These are phyloP conservation scores for Linnaemya tessellans DNA, from an alignment of 2,888 invertebrate genomes.

Conservation along the genomic window DNA sequence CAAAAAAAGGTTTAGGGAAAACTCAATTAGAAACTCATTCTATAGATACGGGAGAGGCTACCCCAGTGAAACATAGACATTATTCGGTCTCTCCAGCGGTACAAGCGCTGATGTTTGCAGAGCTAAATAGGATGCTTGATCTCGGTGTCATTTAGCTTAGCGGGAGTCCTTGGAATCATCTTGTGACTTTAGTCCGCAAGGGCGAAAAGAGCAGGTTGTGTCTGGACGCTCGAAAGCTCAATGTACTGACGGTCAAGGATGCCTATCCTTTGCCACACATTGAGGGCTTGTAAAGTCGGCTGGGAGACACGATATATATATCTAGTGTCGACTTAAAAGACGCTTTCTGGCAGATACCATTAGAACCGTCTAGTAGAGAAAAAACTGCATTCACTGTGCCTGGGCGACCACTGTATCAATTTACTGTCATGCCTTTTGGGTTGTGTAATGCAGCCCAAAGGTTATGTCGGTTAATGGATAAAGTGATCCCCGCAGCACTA, in stretches of 20 bases:
- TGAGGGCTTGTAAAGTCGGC: background rate
- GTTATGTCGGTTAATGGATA: slow-evolving; percentile 46
- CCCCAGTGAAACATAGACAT: no score
- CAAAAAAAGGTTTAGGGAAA: no score
- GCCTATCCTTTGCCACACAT: background rate
- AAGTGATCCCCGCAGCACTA: slow-evolving; percentile 9
- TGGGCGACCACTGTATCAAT: slow-evolving; percentile 30
- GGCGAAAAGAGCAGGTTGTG: background rate
- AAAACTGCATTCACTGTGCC: slow-evolving; percentile 9
- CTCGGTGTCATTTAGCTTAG: background rate
- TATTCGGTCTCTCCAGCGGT: slow-evolving; percentile 1
- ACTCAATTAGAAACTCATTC: no score
- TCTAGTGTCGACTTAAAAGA: background rate
- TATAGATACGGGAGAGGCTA: no score
- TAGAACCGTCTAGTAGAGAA: slow-evolving; percentile 7
- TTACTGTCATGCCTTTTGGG: slow-evolving; percentile 43
- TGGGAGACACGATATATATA: background rate
- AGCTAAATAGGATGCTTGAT: background rate
- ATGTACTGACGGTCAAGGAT: background rate
- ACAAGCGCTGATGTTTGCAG: background rate
- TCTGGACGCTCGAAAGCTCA: slow-evolving; percentile 9
- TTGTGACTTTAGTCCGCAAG: background rate
- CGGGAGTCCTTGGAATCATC: background rate
- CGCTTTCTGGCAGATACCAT: slow-evolving; percentile 14
- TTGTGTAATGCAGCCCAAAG: slow-evolving; percentile 48